These are phyloP conservation scores for Enhydra lutris DNA, from an alignment of 2,113 vertebrate species.

Conservation along the genomic window DNA sequence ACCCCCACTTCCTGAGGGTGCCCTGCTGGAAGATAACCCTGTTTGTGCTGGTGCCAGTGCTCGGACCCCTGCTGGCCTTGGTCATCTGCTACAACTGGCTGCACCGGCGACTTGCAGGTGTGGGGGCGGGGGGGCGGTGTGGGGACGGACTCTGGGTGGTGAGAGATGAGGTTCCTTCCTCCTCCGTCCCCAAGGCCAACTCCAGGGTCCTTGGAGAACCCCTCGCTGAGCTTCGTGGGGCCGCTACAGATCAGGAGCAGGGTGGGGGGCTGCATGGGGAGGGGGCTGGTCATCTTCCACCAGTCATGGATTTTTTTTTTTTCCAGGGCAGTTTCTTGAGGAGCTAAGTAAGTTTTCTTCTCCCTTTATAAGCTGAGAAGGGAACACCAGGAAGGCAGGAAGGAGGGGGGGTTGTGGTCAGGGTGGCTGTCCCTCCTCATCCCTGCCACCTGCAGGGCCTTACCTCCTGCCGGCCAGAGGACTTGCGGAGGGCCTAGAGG, in stretches of 20 bases:
- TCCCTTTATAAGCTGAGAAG: neutral
- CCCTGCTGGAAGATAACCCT: conserved; percentile 75
- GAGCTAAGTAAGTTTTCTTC: conserved; percentile 75
- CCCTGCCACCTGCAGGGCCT: neutral
- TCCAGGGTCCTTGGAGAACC: neutral
- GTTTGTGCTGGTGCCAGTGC: conserved; percentile 65
- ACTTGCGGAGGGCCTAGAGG: neutral
- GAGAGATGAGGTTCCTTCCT: neutral
- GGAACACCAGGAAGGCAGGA: neutral
- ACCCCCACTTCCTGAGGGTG: conserved; percentile 75
- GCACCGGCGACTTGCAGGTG: conserved; percentile 73
- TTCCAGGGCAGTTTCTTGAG: conserved; percentile 77
- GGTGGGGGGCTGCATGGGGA: neutral
- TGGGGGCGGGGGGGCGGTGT: neutral
- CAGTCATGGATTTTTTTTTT: neutral
- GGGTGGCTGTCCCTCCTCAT: neutral
- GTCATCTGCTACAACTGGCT: conserved; percentile 79
- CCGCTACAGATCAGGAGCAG: neutral
- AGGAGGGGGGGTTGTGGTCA: neutral
- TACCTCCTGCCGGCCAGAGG: neutral
- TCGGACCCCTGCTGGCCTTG: conserved; percentile 72
- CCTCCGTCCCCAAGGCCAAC: neutral
- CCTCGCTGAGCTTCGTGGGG: neutral
- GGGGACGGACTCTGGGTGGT: too few relatives aligned
- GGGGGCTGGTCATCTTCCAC: neutral